Percentiles rank a stretch among this genome's conserved stretches.
Conservation (phyloP, 2,113 vertebrate species). For the Lagenorhynchus albirostris region DNA sequence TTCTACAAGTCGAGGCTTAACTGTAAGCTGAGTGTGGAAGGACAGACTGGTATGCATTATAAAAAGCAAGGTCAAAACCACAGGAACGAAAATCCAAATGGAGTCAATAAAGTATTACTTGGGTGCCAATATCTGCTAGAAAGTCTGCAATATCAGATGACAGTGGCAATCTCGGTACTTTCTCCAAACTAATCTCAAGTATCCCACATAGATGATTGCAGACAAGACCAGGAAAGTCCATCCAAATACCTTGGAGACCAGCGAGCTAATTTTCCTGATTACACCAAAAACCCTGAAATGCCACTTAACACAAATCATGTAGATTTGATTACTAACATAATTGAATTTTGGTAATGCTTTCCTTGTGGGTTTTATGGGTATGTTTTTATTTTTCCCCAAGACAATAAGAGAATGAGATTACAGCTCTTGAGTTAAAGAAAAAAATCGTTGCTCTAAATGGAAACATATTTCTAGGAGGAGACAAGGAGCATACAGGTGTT, state of each 20-base stretch:
- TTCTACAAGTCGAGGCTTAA: conserved; percentile 60
- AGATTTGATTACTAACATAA: conserved; percentile 10
- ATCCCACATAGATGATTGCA: neutral
- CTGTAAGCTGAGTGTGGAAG: conserved; percentile 39
- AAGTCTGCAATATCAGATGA: conserved; percentile 48
- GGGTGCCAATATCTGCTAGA: conserved; percentile 53
- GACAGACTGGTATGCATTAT: conserved; percentile 62
- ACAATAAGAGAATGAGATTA: conserved; percentile 3
- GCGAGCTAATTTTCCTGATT: neutral
- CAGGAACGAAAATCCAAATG: conserved; percentile 76
- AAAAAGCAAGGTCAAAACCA: conserved; percentile 68
- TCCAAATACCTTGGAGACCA: neutral
- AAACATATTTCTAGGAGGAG: neutral
- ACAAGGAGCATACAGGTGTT: neutral
- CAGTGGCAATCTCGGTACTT: neutral
- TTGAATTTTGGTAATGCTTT: conserved; percentile 28
- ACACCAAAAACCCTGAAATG: conserved; percentile 14
- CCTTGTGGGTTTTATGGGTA: neutral
- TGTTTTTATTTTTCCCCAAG: neutral
- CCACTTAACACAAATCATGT: neutral
- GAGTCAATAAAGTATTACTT: conserved; percentile 65
- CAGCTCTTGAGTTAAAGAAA: neutral
- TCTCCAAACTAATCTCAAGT: conserved; percentile 47
- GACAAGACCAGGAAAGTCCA: conserved; percentile 41
- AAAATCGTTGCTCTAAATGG: neutral